Base-by-base conservation (phyloP, 2,113 vertebrate genomes). In the Nasalis larvatus region DNA sequence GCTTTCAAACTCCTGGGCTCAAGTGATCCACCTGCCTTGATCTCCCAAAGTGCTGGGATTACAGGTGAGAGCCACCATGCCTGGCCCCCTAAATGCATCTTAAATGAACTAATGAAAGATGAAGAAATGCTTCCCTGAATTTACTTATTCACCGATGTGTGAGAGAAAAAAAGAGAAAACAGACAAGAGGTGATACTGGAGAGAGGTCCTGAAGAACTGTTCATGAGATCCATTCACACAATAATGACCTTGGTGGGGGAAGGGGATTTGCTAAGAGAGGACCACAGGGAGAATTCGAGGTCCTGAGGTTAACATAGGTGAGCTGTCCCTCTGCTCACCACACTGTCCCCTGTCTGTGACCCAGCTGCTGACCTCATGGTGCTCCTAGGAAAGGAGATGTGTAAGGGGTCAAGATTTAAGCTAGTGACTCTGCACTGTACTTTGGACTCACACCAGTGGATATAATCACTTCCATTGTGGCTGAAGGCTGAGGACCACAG, bases 211-310 rank as follows among this genome's bases (percentile, higher is more conserved):
- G 20, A 58, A 16, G 60, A 63, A 63, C 60, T 13, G 25, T 63
- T 32, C 60, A 32, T 21, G 42, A 95, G 14, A 58, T 6, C 23
- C 16, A 13, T n/a, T 27, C 42, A 80, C 21, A 40, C 4, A 37
- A 18, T n/a, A 47, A 63, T 40, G 52, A 21, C 66, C 20, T 40
- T 20, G 17, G 30, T 7, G 0, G 30, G 4, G 10, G 2, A 9
- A 78, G n/a, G 1, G 56, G 14, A 3, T 17, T 47, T 49, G 14
- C n/a, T 89, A 21, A 69, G 83, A 82, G 68, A 35, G 9, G 25
- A 0, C 17, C 8, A 8, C 0, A 1, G 20, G 3, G 37, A 35
- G 40, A 89, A 30, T 12, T 23, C 14, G 21, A 66, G 52, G 1
- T 42, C 52, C 83, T 74, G 69, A 8, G 40, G 74, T 6, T 25